Evolutionary conservation across 2,113 vertebrate species (phyloP).

Genomic region (Silurus glanis): DNA sequence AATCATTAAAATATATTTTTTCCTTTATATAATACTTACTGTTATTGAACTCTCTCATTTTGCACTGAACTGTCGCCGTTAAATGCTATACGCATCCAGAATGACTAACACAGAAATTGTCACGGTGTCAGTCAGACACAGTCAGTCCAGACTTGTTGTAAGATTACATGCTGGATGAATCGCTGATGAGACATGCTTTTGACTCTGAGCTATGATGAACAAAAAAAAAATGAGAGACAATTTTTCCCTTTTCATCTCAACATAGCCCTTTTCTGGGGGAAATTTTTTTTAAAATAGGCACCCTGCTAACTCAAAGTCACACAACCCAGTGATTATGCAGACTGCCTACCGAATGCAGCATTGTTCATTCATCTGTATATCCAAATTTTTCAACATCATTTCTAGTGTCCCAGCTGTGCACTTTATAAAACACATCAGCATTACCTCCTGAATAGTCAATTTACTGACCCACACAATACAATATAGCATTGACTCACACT

Average conservation of each 20-base stretch:
- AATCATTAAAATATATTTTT: neutral
- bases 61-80: neutral
- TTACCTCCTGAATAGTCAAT: slow-evolving; percentile 9
- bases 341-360: neutral
- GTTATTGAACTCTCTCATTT: neutral
- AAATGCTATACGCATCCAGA: neutral
- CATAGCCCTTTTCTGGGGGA: neutral
- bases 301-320: slow-evolving; percentile 5
- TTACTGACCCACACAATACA: slow-evolving; percentile 14
- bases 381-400: neutral
- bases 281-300: neutral
- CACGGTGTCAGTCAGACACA: neutral
- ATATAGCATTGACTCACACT: neutral
- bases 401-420: neutral
- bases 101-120: neutral
- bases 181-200: slow-evolving; percentile 13
- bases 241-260: slow-evolving; percentile 14
- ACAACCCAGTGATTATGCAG: neutral
- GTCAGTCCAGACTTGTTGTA: neutral
- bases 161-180: slow-evolving; percentile 1
- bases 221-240: slow-evolving; percentile 23
- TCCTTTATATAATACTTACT: neutral
- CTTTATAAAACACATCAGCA: slow-evolving; percentile 15
- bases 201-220: slow-evolving; percentile 19
- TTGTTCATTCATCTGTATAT: slow-evolving; percentile 21